Evolutionary conservation across 1,140 invertebrate genomes (phyloP).

Genomic region (Cephus cinctus): DNA sequence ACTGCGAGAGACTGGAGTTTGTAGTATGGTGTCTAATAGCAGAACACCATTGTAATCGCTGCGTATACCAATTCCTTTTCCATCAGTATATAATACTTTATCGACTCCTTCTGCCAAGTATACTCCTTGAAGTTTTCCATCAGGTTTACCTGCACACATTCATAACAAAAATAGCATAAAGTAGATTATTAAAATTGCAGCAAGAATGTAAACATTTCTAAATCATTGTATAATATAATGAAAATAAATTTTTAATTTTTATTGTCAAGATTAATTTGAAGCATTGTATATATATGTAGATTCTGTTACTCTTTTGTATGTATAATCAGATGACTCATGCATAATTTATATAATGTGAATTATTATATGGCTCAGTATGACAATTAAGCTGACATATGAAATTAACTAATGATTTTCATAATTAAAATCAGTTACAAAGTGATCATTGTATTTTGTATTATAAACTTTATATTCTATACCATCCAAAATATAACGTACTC

Average conservation of each 20-base stretch:
- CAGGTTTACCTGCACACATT: constrained; percentile 53
- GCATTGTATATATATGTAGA: constrained; percentile 7
- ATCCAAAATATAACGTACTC: too few species aligned
- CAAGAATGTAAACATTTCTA: neutral
- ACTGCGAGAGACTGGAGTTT: constrained; percentile 69
- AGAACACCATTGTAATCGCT: constrained; percentile 89
- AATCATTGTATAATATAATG: neutral
- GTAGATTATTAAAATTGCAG: neutral
- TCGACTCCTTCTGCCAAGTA: constrained; percentile 76
- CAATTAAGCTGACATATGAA: too few species aligned
- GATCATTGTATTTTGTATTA: too few species aligned
- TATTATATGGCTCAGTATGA: too few species aligned
- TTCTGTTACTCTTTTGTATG: too few species aligned
- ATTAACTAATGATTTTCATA: too few species aligned
- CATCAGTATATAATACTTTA: constrained; percentile 80
- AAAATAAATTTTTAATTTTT: too few species aligned
- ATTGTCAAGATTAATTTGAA: too few species aligned
- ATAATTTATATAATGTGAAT: too few species aligned
- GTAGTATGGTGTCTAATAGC: constrained; percentile 82
- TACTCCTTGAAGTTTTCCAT: constrained; percentile 62
- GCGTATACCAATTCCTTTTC: constrained; percentile 74
- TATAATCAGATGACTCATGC: too few species aligned
- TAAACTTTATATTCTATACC: too few species aligned
- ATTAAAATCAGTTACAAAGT: too few species aligned
- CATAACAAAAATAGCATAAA: constrained; percentile 17